phyloP scores from a whole-genome alignment of 2,888 invertebrate genomes.

The Synanthedon vespiformis region DNA sequence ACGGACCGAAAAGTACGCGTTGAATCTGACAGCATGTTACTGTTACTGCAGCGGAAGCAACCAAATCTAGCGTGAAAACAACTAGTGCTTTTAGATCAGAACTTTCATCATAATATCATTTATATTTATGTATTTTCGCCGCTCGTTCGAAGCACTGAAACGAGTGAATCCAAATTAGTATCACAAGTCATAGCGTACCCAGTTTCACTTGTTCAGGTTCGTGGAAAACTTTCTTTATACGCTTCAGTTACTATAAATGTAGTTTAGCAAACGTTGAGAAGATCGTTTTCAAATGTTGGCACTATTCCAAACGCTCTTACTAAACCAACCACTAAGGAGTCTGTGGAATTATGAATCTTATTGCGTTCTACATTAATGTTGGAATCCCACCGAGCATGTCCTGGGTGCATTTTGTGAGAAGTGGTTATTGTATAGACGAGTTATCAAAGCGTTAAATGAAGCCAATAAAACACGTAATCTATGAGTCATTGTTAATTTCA shows the following conservation, averaged over 20 bases:
- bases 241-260: slow-evolving; percentile 38
- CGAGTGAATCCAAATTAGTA: slow-evolving; percentile 38
- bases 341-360: neutral
- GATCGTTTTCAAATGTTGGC: slow-evolving; percentile 49
- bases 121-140: slow-evolving; percentile 13
- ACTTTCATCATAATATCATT: slow-evolving; percentile 18
- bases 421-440: too few species aligned
- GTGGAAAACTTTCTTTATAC: slow-evolving; percentile 41
- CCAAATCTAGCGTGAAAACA: slow-evolving; percentile 28
- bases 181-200: slow-evolving; percentile 38
- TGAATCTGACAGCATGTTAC: slow-evolving; percentile 27
- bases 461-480: too few species aligned
- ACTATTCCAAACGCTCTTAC: slow-evolving; percentile 27
- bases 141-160: slow-evolving; percentile 17
- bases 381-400: neutral
- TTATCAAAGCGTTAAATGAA: too few species aligned
- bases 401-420: neutral
- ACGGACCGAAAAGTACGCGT: slow-evolving; percentile 37
- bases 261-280: slow-evolving; percentile 43
- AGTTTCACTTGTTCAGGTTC: slow-evolving; percentile 30
- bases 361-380: neutral
- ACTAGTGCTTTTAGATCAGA: neutral
- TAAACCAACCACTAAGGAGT: too few species aligned
- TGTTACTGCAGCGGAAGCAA: slow-evolving; percentile 38
- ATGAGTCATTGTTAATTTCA: too few species aligned